Percentiles rank a stretch among this genome's conserved stretches.
phyloP scores from a whole-genome alignment of 2,888 invertebrate species.

The Polyommatus iphigenia region DNA sequence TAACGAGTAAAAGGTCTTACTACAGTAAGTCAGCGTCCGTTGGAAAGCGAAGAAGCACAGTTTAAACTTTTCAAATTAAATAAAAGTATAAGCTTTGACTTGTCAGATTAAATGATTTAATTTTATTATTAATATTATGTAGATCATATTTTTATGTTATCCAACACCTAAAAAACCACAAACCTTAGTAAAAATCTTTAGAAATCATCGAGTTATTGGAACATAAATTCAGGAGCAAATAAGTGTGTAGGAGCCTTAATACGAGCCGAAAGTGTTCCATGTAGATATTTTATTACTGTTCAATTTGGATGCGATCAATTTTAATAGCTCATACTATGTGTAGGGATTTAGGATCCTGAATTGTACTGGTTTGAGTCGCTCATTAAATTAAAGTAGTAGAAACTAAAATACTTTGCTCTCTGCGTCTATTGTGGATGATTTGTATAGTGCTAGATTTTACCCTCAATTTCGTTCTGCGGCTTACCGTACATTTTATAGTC shows the following conservation, averaged over 20 bases:
- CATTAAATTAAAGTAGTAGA: neutral
- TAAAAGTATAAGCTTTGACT: no score
- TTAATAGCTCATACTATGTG: neutral
- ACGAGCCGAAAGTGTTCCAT: neutral
- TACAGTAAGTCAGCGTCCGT: neutral
- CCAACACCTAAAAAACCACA: no score
- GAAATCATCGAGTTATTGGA: no score
- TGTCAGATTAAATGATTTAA: no score
- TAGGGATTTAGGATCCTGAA: neutral
- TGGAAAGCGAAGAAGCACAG: neutral
- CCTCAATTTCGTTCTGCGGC: no score
- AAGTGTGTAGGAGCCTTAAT: neutral
- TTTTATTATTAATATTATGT: no score
- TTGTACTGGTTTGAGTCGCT: neutral
- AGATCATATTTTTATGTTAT: no score
- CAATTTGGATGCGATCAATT: neutral
- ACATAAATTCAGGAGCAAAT: neutral
- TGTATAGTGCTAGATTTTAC: no score
- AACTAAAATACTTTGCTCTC: neutral
- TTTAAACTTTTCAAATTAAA: neutral
- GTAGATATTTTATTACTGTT: constrained; percentile 22
- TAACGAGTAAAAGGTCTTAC: neutral
- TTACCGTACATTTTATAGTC: no score
- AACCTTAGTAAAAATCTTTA: no score
- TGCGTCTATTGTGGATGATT: no score